These are phyloP conservation scores for Lethrus apterus DNA, from an alignment of 1,140 invertebrate species.

Conservation along the genomic window DNA sequence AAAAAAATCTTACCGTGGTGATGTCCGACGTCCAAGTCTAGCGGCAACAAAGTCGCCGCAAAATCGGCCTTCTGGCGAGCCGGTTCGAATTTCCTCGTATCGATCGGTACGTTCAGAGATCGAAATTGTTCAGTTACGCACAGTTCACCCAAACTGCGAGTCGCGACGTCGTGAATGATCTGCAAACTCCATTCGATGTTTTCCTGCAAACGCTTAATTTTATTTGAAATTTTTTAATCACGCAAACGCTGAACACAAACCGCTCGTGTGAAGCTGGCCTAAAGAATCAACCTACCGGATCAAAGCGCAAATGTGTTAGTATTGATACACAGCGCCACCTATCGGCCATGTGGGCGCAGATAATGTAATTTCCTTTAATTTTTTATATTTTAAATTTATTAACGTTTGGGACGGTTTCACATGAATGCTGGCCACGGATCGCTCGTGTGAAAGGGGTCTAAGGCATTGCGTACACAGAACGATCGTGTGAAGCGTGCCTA, in stretches of 20 bases:
- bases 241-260: background rate
- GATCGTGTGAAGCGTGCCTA: too few relatives aligned
- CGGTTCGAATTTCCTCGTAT: constrained; percentile 57
- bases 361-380: background rate
- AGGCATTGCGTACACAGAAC: too few relatives aligned
- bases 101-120: constrained; percentile 55
- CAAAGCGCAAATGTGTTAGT: background rate
- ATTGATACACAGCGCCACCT: too few relatives aligned
- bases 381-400: background rate
- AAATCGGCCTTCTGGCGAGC: constrained; percentile 65
- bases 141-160: constrained; percentile 59
- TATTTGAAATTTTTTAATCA: background rate
- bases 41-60: constrained; percentile 60
- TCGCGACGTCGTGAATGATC: constrained; percentile 63
- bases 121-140: constrained; percentile 63
- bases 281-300: background rate
- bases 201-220: constrained; percentile 40
- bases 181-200: constrained; percentile 59
- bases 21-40: constrained; percentile 57
- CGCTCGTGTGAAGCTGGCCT: too few relatives aligned
- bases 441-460: too few relatives aligned
- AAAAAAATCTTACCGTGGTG: constrained; percentile 55
- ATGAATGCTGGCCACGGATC: too few relatives aligned
- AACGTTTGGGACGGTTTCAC: too few relatives aligned
- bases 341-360: too few relatives aligned